Percentiles rank a stretch among this genome's conserved stretches.
These are phyloP conservation scores for Sitta europaea DNA, from an alignment of 2,113 vertebrate species.

Conservation along the genomic window DNA sequence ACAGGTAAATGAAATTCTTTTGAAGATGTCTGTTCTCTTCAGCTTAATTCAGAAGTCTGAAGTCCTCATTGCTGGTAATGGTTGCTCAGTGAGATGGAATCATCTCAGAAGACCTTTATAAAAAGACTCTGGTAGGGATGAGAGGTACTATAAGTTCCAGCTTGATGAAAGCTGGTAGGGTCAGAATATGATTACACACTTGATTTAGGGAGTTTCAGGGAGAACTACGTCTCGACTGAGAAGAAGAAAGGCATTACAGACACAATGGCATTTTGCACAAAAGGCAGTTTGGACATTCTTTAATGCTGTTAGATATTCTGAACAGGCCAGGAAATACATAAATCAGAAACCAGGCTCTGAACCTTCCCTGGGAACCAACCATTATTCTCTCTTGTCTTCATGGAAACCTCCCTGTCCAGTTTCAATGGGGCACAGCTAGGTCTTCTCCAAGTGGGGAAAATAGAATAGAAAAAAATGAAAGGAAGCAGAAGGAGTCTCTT, in stretches of 20 bases:
- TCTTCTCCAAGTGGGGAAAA: not conserved
- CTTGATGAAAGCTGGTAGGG: not conserved
- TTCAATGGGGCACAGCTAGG: not conserved
- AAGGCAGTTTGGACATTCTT: not conserved
- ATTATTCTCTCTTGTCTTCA: not conserved
- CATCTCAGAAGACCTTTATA: not conserved
- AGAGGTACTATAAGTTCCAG: not conserved
- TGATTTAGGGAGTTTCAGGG: not conserved
- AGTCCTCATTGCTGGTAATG: not conserved
- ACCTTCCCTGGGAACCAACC: not conserved
- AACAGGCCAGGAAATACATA: not conserved
- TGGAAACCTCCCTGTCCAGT: not conserved
- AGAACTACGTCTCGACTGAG: not conserved
- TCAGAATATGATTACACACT: not conserved
- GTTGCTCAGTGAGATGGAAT: not conserved
- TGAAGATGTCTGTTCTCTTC: not conserved
- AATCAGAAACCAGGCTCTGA: not conserved
- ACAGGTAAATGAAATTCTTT: not conserved
- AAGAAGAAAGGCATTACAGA: not conserved
- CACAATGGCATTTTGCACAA: not conserved
- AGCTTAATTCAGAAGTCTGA: not conserved
- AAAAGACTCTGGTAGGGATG: not conserved
- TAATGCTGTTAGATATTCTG: slow-evolving; percentile 31
- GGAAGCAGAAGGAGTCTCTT: not conserved
- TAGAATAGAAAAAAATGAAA: not conserved